Base-by-base conservation (phyloP, 2,797 vertebrate species). In the Phrynocephalus guinanensis region DNA sequence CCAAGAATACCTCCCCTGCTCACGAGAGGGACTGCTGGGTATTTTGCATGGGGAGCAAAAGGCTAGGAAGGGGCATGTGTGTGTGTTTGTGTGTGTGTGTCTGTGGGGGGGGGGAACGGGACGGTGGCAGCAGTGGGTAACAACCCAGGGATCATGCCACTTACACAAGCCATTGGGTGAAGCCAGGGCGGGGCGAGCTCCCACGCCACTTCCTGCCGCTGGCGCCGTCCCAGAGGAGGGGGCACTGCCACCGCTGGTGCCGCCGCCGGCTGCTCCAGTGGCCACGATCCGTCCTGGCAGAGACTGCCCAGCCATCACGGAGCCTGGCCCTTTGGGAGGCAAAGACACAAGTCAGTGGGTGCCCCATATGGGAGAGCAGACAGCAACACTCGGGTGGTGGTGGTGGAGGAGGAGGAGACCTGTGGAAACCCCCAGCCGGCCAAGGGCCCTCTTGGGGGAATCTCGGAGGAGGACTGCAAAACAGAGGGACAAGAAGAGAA, bases 101-200 rank as follows among this genome's bases (percentile, higher is more conserved):
- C 1, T 33, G 2, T 44, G 38, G 5, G 38, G 13, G 33, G 71
- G 33, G 15, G 30, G 18, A 66, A 5, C 2, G 2, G 2, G 48
- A 15, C 0, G 28, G 16, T 79, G 5, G 5, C 0, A 50, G 78
- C 0, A 1, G 3, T 0, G 52, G n/a, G 10, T 68, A n/a, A 87
- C 80, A 84, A 0, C 79, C 1, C 3, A 48, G 1, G 30, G 50
- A 1, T 0, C 0, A 0, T 5, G 5, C 10, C 80, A 98, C 98
- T 98, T 95, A 99, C 98, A 99, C 98, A 99, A 97, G 96, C 98
- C 98, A 0, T 99, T 99, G 9, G 98, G 98, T 63, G 99, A 98
- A 1, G 98, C 97, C 84, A 98, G 97, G 0, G 98, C 96, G 88
- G 98, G 97, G 1, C 98, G 97, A 15, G 98, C 98, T 77, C 97